These are phyloP conservation scores for Leptopterna dolabrata DNA, from an alignment of 2,888 invertebrate genomes.

Conservation along the genomic window DNA sequence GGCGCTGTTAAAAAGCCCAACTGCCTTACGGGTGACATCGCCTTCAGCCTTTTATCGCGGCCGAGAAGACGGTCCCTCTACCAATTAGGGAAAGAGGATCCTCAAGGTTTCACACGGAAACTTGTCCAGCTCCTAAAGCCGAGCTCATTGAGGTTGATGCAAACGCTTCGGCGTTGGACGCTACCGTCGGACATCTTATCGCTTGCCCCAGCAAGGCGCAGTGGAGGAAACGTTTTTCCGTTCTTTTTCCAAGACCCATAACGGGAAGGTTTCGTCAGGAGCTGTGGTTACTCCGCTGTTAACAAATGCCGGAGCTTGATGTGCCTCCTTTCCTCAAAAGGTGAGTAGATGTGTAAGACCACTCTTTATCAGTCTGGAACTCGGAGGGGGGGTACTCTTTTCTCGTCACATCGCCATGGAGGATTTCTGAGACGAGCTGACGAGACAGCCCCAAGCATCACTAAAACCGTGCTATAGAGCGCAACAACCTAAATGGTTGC, in stretches of 20 bases:
- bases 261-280: background rate
- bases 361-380: background rate
- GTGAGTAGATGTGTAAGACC: background rate
- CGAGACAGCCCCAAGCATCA: too few relatives aligned
- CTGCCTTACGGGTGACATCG: background rate
- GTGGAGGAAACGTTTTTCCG: background rate
- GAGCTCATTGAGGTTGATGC: background rate
- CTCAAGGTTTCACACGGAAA: background rate
- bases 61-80: background rate
- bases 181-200: background rate
- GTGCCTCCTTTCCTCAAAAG: background rate
- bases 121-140: background rate
- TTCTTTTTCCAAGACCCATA: background rate
- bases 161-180: background rate
- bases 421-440: too few relatives aligned
- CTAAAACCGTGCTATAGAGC: too few relatives aligned
- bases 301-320: background rate
- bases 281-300: background rate
- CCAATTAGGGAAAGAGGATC: background rate
- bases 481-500: too few relatives aligned
- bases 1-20: conserved; percentile 1
- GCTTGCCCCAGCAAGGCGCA: background rate
- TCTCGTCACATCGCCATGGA: too few relatives aligned
- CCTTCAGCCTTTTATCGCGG: background rate
- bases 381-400: too few relatives aligned